Base-by-base conservation (phyloP, 2,113 vertebrate species). In the Myrmecobius fasciatus region DNA sequence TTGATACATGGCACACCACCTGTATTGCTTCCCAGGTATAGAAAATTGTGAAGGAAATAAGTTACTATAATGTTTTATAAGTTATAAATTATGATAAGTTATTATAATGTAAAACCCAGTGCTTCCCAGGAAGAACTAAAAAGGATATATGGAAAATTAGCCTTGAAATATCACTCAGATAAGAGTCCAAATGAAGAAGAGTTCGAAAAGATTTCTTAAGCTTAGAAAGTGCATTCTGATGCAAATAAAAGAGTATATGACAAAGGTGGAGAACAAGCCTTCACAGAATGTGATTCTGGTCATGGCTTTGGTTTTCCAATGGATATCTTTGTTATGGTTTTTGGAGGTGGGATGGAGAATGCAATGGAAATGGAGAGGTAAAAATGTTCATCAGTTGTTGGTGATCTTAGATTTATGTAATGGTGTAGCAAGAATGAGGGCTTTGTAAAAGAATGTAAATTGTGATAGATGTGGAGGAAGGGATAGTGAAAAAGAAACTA, bases 171-270 rank as follows among this genome's bases (percentile, higher is more conserved):
- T 97, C 99, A 99, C 95, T 99, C 99, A 8, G 99, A 99, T 98
- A 99, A 99, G 98, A 99, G 99, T 98, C 99, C 99, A 17, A 99
- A 99, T 92, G 99, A 99, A 97, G 99, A 99, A 26, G 99, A 99
- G 99, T 99, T 99, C 92, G 99, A 99, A 97, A 99, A 99, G 98
- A 99, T 99, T 96, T 99, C 99, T 48, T 99, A 99, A 97, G 99
- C 99, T 0, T 99, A 99, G 3, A 99, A 99, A 97, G 99, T 99
- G 11, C 3, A 36, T 67, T 67, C 60, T 67, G 56, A 36, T 67
- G 11, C 31, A 2, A 99, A 99, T 98, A 99, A 99, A 97, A 99
- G 99, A 92, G 99, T 99, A 3, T 99, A 99, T 97, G 99, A 99
- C 97, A 99, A 99, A 97, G 99, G 99, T 95, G 99, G 99, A 88